A percentile compares a stretch with the other conserved stretches of the same genome.
phyloP scores from a whole-genome alignment of 2,797 vertebrate species.

The Alcedo atthis region DNA sequence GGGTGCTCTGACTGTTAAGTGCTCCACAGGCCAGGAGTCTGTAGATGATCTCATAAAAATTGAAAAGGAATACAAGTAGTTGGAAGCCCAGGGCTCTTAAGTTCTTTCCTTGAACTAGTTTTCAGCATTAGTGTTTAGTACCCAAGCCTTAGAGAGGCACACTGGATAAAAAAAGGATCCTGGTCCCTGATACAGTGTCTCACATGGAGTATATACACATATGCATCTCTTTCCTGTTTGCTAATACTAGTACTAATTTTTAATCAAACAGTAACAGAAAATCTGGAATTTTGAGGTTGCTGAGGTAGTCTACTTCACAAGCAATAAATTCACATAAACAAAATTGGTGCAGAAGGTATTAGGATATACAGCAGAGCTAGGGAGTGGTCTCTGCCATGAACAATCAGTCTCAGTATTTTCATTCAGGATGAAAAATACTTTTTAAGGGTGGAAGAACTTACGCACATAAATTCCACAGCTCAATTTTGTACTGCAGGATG shows the following conservation, averaged over 20 bases:
- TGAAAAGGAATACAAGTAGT: background rate
- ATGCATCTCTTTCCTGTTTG: background rate
- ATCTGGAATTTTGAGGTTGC: background rate
- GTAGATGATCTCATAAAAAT: background rate
- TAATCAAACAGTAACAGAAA: background rate
- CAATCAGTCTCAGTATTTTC: conserved; percentile 11
- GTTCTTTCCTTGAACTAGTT: background rate
- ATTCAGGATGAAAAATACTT: conserved; percentile 19
- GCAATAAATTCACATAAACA: conserved; percentile 1
- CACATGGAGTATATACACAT: background rate
- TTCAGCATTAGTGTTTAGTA: background rate
- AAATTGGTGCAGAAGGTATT: conserved; percentile 7
- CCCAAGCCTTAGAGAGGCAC: background rate
- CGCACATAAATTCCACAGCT: conserved; percentile 33
- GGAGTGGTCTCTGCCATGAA: background rate
- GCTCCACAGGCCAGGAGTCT: background rate
- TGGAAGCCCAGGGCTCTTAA: background rate
- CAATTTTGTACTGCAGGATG: background rate
- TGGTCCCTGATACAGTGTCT: background rate
- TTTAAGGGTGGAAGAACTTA: conserved; percentile 43
- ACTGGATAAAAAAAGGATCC: background rate
- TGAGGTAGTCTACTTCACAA: background rate
- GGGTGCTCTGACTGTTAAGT: background rate
- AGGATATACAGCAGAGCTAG: background rate
- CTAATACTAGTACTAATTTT: background rate